Base-by-base conservation (phyloP, 92 coral and sea anemone species). In the Scolanthus callimorphus region DNA sequence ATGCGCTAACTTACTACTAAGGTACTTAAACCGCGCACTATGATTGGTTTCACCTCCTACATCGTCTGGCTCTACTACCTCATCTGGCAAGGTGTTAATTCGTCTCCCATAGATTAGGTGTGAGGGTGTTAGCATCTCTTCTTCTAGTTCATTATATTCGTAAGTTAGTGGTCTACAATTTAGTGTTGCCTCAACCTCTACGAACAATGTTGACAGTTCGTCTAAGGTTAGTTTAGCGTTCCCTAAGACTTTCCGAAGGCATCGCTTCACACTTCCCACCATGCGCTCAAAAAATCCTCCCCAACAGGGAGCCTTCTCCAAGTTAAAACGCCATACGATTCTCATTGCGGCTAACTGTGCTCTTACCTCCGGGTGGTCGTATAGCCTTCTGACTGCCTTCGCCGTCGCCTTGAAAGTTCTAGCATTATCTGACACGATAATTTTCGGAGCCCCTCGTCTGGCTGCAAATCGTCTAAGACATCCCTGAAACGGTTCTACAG, bases 251-350 rank as follows among this genome's bases (percentile, higher is more conserved):
- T 75, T 81, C 70, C 59, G 68, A 20, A 74, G 55, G 49, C 74
- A 82, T 38, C 57, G 27, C 50, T 69, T 74, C 54, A 74, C 21
- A 11, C 56, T 65, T 31, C 68, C 57, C 31, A 82, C 61, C 50
- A 68, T 64, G 30, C 82, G 31, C 13, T 73, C 76, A 38, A 73
- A 80, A 28, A 80, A 55, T 15, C 78, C 69, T 27, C 82, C 83
- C 83, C 79, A 75, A 81, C 82, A 81, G 2, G 78, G 88, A 59
- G 81, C 73, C 52, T 55, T 80, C 49, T 66, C 72, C 3, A 81
- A 68, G 38, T 66, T 81, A 25, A 80, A 80, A 3, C 39, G 45
- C 56, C 84, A 73, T 24, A 55, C 51, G 20, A 68, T 31, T 29
- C 15, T 28, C 21, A 27, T 57, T 4, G 23, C 55, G 20, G 46